A percentile compares a stretch with the other conserved stretches of the same genome.
These are phyloP conservation scores for Panthera leo DNA, from an alignment of 2,113 vertebrate genomes.

Conservation along the genomic window DNA sequence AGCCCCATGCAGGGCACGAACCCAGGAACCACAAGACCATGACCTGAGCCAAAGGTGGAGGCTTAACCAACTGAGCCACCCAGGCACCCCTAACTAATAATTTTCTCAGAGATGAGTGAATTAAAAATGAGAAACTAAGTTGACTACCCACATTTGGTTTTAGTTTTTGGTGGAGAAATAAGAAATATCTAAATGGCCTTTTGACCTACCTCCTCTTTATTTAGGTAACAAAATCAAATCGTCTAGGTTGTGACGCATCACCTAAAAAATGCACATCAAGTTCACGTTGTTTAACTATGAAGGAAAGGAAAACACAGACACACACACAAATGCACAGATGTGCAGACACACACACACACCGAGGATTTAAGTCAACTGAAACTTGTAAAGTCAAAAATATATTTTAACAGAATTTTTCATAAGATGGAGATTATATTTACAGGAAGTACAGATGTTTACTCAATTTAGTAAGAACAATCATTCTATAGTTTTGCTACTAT, in stretches of 20 bases:
- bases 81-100: not conserved
- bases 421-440: not conserved
- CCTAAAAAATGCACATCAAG: not conserved
- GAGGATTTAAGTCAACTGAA: not conserved
- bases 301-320: not conserved
- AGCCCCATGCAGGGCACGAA: no score
- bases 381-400: not conserved
- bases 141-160: not conserved
- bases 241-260: not conserved
- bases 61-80: no score
- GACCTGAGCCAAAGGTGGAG: no score
- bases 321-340: not conserved
- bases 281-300: not conserved
- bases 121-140: conserved; percentile 17
- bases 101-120: conserved; percentile 24
- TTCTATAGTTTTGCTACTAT: not conserved
- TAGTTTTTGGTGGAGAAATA: not conserved
- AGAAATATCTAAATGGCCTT: not conserved
- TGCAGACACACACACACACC: not conserved
- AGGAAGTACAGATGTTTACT: not conserved
- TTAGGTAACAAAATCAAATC: not conserved
- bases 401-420: not conserved
- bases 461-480: not conserved
- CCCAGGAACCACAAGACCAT: no score
- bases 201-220: not conserved